Conservation (phyloP, 1,140 invertebrate genomes). For the Euwallacea fornicatus region DNA sequence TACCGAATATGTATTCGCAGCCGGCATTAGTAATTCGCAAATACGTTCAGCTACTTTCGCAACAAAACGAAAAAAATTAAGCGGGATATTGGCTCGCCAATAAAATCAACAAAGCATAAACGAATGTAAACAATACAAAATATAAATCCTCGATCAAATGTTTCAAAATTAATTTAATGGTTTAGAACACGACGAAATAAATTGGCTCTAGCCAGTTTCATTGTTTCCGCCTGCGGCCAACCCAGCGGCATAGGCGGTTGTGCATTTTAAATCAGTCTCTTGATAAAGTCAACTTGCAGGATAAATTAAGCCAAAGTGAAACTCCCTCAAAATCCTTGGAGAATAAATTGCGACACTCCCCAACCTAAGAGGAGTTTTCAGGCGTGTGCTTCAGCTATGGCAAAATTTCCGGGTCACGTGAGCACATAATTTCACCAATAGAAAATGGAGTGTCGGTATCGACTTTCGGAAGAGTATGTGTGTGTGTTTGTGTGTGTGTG, state of each 20-base stretch:
- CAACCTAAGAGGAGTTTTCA: no score
- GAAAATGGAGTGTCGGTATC: conserved; percentile 24
- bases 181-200: conserved; percentile 25
- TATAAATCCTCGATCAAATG: conserved; percentile 30
- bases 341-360: no score
- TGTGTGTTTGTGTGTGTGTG: no score
- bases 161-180: conserved; percentile 38
- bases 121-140: conserved; percentile 37
- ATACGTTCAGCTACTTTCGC: no score
- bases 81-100: conserved; percentile 13
- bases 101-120: conserved; percentile 35
- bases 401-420: conserved; percentile 18
- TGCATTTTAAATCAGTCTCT: no score
- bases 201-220: conserved; percentile 12
- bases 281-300: no score
- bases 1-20: no score
- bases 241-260: background rate
- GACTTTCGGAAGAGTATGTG: conserved; percentile 7
- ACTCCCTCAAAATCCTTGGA: no score
- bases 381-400: background rate
- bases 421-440: conserved; percentile 21
- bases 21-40: no score
- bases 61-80: background rate
- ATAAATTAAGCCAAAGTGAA: no score
- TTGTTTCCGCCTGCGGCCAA: background rate